Evolutionary conservation across 2,888 invertebrate genomes (phyloP).

Genomic region (Aphodius sticticus): DNA sequence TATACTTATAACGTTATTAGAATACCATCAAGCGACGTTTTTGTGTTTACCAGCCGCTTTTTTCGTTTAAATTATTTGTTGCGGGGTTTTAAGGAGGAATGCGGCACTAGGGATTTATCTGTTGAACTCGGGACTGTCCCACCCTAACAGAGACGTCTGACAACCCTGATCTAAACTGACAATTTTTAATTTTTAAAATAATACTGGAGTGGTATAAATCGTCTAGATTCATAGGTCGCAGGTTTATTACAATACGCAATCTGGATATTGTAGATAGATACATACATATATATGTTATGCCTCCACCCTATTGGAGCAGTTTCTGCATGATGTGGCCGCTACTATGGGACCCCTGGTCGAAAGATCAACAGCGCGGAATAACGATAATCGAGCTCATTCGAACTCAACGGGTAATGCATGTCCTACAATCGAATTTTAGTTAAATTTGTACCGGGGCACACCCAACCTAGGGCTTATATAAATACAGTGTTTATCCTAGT

Average conservation of each 20-base stretch:
- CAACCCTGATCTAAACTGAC: too few relatives aligned
- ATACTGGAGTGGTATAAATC: too few relatives aligned
- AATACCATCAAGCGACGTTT: too few relatives aligned
- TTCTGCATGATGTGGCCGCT: slow-evolving; percentile 4
- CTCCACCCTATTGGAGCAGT: not conserved
- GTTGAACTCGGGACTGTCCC: too few relatives aligned
- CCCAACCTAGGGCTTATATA: slow-evolving; percentile 1
- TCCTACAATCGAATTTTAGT: not conserved
- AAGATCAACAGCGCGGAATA: not conserved
- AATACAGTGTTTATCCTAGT: not conserved
- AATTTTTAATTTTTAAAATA: too few relatives aligned
- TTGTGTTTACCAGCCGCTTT: too few relatives aligned
- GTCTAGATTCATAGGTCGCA: too few relatives aligned
- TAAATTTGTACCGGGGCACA: slow-evolving; percentile 7
- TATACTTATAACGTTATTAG: too few relatives aligned
- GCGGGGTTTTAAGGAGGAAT: too few relatives aligned
- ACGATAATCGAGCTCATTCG: not conserved
- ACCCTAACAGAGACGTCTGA: too few relatives aligned
- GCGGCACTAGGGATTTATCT: too few relatives aligned
- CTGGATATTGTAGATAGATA: not conserved
- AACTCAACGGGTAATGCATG: not conserved
- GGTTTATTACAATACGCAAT: not conserved
- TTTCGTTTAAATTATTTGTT: too few relatives aligned
- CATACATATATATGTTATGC: not conserved
- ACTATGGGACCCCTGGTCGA: not conserved